Base-by-base conservation (phyloP, 1,140 invertebrate genomes). In the Camponotus vicinus region DNA sequence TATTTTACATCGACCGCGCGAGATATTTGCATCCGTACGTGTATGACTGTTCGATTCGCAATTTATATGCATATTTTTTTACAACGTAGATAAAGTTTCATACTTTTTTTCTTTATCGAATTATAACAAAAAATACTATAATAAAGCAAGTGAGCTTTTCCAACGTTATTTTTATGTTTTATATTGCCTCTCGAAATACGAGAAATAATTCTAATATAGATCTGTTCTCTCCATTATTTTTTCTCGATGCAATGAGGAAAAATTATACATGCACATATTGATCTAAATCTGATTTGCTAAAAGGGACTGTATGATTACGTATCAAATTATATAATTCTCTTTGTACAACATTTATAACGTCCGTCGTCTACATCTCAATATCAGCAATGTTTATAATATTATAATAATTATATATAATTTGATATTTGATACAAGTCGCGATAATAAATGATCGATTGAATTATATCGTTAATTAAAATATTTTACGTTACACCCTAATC, bases 11-110 rank as follows among this genome's bases (percentile, higher is more conserved):
- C 64, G 45, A 13, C 18, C 32, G 42, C 15, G 4, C 4, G 8
- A 7, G 34, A 55, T 27, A 61, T 34, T 34, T 21, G 40, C 11
- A 15, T 32, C 27, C 15, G 18, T 21, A 27, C 45, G 37, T 27
- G 34, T 45, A 45, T 9, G 69, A 45, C 18, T 45, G 34, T 71
- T 61, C 18, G 42, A 83, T 75, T 75, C 45, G 69, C 5, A 61
- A 63, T 83, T 73, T 45, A 59, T 34, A 83, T 83, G 34, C 55
- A 0, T 13, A 11, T 69, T 42, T 52, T 55, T 40, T 67, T 67
- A 32, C 32, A 34, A 55, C n/a, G 4, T 69, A 49, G 45, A 13
- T 49, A 15, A 42, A 63, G 34, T 55, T 69, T 80, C n/a, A 13
- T 27, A 7, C 8, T 32, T 82, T 70, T 59, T 57, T 61, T 83